Base-by-base conservation (phyloP, 2,113 vertebrate genomes). In the Malurus elegans region DNA sequence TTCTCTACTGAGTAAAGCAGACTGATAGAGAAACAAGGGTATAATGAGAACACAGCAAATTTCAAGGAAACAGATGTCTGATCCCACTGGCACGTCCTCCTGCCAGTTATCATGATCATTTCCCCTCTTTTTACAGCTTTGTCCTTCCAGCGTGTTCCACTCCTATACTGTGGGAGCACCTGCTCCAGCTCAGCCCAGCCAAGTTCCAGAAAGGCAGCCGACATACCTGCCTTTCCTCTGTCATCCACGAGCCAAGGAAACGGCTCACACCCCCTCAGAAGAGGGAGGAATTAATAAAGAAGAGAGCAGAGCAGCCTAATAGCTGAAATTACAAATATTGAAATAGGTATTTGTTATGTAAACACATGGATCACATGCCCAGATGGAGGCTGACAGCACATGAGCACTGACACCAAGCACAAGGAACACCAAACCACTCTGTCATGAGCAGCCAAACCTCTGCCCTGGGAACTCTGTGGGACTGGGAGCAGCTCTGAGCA, bases 31-130 rank as follows among this genome's bases (percentile, higher is more conserved):
- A 61, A 96, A 91, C 31, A 82, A 58, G 10, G 29, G 20, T 34
- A 44, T 24, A 5, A 78, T n/a, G 21, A 83, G 51, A 91, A 80
- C 78, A 75, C 14, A 75, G 44, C 32, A 34, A 36, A 79, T 69
- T 62, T 81, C n/a, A 85, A 94, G 92, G 96, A 96, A 97, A 90
- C 90, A 94, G 90, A 88, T 92, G 95, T 92, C 40, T 76, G 88
- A 90, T 45, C 28, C 57, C 57, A 72, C 19, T 72, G 81, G 53
- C 82, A 90, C 58, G 57, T 48, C 28, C 32, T 92, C 54, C 79
- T 79, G 23, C 45, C 1, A 5, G 40, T 90, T 61, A 61, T 58
- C 62, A 5, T 69, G 18, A 57, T n/a, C 2, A 58, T 73, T 96
- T 96, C 90, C 71, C n/a, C 45, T 86, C 17, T 76, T 87, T 81